These are phyloP conservation scores for Manacus vitellinus DNA, from an alignment of 2,113 vertebrate species.

Conservation along the genomic window DNA sequence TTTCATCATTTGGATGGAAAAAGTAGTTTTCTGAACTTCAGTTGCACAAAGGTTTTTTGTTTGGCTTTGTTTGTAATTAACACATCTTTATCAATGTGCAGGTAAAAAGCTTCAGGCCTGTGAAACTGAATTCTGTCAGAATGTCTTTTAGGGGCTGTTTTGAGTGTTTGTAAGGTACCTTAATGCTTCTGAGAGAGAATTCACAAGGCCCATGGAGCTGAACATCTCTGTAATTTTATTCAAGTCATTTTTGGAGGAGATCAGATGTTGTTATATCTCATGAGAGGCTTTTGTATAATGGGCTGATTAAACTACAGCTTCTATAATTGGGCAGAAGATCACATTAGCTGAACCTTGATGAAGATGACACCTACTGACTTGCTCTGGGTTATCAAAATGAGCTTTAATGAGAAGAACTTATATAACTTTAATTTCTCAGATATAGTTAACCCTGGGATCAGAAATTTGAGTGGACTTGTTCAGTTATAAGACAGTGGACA, in stretches of 20 bases:
- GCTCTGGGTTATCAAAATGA: not conserved
- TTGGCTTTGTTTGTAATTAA: not conserved
- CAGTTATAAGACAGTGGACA: not conserved
- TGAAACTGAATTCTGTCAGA: not conserved
- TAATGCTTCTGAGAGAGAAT: not conserved
- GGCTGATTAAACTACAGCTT: not conserved
- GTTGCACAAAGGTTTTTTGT: not conserved
- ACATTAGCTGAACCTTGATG: not conserved
- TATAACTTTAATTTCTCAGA: not conserved
- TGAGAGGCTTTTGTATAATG: not conserved
- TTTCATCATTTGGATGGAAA: not conserved
- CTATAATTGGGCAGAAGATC: not conserved
- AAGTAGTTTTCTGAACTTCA: not conserved
- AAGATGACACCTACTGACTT: constrained; percentile 5
- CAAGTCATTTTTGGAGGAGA: not conserved
- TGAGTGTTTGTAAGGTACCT: not conserved
- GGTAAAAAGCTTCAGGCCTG: not conserved
- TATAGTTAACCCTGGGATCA: not conserved
- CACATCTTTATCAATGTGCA: not conserved
- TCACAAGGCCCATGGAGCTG: not conserved
- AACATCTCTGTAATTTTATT: not conserved
- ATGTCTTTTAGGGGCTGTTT: not conserved
- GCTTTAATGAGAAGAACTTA: not conserved
- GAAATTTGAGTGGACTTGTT: not conserved
- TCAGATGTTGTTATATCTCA: not conserved